Conservation (phyloP, 2,888 invertebrate species). For the Drosophila lutescens region DNA sequence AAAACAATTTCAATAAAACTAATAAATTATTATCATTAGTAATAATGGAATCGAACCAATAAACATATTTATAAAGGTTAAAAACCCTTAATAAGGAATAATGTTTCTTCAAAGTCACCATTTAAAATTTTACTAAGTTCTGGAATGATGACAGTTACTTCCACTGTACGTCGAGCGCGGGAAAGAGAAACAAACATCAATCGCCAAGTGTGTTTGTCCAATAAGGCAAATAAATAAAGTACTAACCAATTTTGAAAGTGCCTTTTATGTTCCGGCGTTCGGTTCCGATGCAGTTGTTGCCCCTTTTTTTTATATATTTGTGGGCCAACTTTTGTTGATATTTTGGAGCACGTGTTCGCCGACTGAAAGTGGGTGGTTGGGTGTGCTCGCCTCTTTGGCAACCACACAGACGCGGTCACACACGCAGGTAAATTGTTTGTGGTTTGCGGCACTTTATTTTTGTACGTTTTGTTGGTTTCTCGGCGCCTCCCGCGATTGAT, state of each 20-base stretch:
- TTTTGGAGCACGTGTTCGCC: constrained; percentile 35
- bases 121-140: too few relatives aligned
- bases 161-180: constrained; percentile 53
- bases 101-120: too few relatives aligned
- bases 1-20: background rate
- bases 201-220: constrained; percentile 31
- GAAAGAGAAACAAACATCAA: constrained; percentile 24
- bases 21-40: too few relatives aligned
- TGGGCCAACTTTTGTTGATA: constrained; percentile 32
- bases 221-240: constrained; percentile 38
- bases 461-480: constrained; percentile 23
- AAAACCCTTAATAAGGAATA: too few relatives aligned
- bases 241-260: constrained; percentile 62
- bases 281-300: constrained; percentile 12
- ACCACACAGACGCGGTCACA: constrained; percentile 6
- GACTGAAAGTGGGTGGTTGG: constrained; percentile 18
- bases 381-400: constrained; percentile 3
- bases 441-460: constrained; percentile 29
- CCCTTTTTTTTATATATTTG: constrained; percentile 4
- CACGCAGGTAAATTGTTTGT: constrained; percentile 32
- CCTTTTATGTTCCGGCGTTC: constrained; percentile 12
- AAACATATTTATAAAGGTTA: too few relatives aligned
- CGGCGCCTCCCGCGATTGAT: constrained; percentile 25
- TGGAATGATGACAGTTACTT: background rate
- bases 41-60: background rate